phyloP scores from a whole-genome alignment of 2,797 vertebrate genomes.

The Hemitrygon akajei region DNA sequence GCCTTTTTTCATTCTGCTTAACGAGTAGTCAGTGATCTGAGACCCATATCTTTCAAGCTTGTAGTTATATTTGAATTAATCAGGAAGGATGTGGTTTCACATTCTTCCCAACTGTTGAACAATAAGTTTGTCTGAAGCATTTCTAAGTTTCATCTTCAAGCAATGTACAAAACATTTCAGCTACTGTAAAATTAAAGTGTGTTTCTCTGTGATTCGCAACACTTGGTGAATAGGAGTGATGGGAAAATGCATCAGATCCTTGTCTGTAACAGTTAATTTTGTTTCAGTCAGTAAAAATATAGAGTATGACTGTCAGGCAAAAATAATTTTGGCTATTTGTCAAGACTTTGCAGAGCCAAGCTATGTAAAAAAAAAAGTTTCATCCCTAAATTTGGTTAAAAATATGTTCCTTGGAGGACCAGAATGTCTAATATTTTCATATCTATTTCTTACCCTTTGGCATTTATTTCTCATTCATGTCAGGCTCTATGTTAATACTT shows the following conservation, averaged over 20 bases:
- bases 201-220: not conserved
- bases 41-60: not conserved
- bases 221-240: not conserved
- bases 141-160: not conserved
- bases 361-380: not conserved
- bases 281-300: not conserved
- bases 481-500: not conserved
- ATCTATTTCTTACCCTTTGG: not conserved
- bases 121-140: not conserved
- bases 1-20: not conserved
- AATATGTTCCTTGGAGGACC: not conserved
- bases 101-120: not conserved
- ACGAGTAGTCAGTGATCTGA: not conserved
- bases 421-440: too few species aligned
- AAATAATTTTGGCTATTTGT: not conserved
- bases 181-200: not conserved
- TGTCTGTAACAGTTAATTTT: not conserved
- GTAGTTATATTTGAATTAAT: not conserved
- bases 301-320: not conserved
- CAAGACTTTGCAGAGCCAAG: not conserved
- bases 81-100: constrained; percentile 25
- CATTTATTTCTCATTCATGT: not conserved
- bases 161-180: not conserved
- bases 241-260: too few species aligned
- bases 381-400: too few species aligned